Evolutionary conservation across 1,140 invertebrate genomes (phyloP), one percentile per base, ranked within the genome.

Genomic region (Phymorhynchus buccinoides): DNA sequence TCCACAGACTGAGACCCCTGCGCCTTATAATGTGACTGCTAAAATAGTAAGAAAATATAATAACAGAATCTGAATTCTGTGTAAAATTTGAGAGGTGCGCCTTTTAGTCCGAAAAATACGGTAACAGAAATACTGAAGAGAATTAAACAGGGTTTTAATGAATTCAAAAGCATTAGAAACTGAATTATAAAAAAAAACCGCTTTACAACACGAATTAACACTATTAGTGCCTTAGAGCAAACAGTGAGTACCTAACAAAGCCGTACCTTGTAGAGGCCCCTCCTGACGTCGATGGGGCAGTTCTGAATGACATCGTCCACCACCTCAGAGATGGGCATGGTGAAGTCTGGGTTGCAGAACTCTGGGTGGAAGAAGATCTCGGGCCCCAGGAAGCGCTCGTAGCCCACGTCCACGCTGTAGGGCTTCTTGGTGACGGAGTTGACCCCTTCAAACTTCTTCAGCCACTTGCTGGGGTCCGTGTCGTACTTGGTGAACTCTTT

Each of bases 361-460:
- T 99, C 99, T 9, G 99, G 99, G 95, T 99, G 99, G 93, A 99
- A 99, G 94, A 99, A 99, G 91, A 99, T 99, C 95, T 99, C 99
- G 62, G 99, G 99, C 80, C 98, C 97, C 71, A 99, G 95, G 93
- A 99, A 99, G 89, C 98, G 95, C 94, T 99, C 99, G 94, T 99
- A 99, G 9, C 99, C 99, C 86, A 99, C 98, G 94, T 99, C 99
- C 84, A 99, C 97, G 80, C 93, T 94, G 92, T 99, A 99, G 75
- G 96, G 95, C 92, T 98, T 96, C 94, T 99, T 99, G 0, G 98
- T 99, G 27, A 99, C 96, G 83, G 96, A 96, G 94, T 99, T 99
- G 1, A 97, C 94, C 4, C 98, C 97, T 66, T 98, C 96, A 93
- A 96, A 99, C 90, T 96, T 96, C 92, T 98, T 98, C 92, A 99